Conservation (phyloP, 2,113 vertebrate genomes). For the Toxotes chatareus region DNA sequence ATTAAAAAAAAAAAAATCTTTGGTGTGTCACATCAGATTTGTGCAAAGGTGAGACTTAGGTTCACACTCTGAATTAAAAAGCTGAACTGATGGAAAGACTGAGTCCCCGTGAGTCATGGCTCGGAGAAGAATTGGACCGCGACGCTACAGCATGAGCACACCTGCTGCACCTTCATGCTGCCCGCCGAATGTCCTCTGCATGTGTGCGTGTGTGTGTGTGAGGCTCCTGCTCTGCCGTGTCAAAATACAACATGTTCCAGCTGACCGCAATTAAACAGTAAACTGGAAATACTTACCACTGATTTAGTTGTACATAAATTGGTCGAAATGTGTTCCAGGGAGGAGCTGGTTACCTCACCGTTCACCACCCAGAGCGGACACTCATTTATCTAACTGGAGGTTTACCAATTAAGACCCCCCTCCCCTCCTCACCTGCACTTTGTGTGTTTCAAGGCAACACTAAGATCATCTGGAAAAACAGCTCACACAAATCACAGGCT, state of each 20-base stretch:
- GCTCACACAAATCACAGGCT: conserved; percentile 49
- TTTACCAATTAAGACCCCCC: conserved; percentile 66
- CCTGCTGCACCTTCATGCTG: conserved; percentile 78
- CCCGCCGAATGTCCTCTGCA: conserved; percentile 52
- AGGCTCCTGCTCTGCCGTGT: conserved; percentile 61
- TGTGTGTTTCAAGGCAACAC: conserved; percentile 42
- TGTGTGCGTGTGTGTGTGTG: conserved; percentile 41
- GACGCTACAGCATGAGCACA: conserved; percentile 69
- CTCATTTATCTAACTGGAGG: conserved; percentile 69
- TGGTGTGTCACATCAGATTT: conserved; percentile 58
- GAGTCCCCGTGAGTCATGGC: conserved; percentile 76
- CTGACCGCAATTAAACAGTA: conserved; percentile 84
- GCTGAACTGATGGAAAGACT: conserved; percentile 79
- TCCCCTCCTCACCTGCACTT: conserved; percentile 48
- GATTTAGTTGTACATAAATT: conserved; percentile 82
- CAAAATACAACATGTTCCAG: conserved; percentile 80
- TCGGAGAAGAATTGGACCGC: conserved; percentile 69
- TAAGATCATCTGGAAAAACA: conserved; percentile 69
- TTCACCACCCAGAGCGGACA: conserved; percentile 71
- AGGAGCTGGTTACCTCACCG: conserved; percentile 76
- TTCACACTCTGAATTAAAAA: conserved; percentile 53
- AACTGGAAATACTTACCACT: conserved; percentile 84
- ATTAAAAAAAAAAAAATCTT: conserved; percentile 5
- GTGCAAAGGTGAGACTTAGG: conserved; percentile 51
- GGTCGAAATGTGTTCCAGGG: conserved; percentile 77